Base-by-base conservation (phyloP, 2,797 vertebrate genomes). In the Melanogrammus aeglefinus region DNA sequence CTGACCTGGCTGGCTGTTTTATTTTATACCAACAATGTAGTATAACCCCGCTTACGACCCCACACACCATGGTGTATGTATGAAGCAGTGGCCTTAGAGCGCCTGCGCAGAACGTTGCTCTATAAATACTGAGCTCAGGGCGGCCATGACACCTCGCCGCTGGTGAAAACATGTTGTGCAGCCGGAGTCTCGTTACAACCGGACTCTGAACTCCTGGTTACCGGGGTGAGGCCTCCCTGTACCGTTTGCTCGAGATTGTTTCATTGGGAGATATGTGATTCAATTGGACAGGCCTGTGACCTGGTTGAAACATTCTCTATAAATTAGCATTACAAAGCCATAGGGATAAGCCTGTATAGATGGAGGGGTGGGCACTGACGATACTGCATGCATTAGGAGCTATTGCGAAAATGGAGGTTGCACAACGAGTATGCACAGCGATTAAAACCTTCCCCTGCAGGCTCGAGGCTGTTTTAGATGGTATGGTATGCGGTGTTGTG, bases 161-260 rank as follows among this genome's bases (percentile, higher is more conserved):
- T 16, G 84, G 44, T 82, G 44, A 85, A 84, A 90, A 90, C 86
- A 88, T 89, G 88, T 89, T 90, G 87, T 86, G 81, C 84, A 81
- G 7, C 14, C 18, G 47, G 47, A 51, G 47, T 51, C 47, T 16
- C 39, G 12, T 41, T 51, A 51, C 14, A 51, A 51, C 14, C 47
- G 4, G 16, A 51, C 39, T 10, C 39, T 0, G 10, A 41, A 51
- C 3, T 51, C 51, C 7, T 63, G 51, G 51, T 63, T n/a, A 8
- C 21, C 51, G n/a, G 6, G 6, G 8, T 51, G 47, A 51, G 7
- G 51, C 14, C 21, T 63, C 18, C 51, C 51, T 63, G 21, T 63
- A 6, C 47, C 51, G 21, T 63, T 63, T n/a, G 24, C 21, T n/a
- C 21, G 18, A 6, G 51, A 63, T 63, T 6, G n/a, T 63, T 5